Conservation (phyloP, 2,113 vertebrate species). For the Pachypanchax playfairii region DNA sequence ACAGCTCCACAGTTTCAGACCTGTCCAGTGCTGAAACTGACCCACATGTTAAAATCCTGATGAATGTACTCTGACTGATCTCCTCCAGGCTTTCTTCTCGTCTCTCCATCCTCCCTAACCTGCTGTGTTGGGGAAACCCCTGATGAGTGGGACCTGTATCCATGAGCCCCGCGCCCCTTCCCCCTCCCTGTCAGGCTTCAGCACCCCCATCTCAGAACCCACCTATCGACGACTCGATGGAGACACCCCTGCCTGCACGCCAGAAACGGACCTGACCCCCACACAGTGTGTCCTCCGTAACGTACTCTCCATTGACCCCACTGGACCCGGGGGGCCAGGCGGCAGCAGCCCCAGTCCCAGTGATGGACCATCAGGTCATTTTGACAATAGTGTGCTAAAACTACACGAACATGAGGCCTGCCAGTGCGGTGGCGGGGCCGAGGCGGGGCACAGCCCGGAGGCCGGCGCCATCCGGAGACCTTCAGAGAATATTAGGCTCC, state of each 20-base stretch:
- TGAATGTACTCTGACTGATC: slow-evolving; percentile 15
- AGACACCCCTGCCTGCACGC: slow-evolving; percentile 89
- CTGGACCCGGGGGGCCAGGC: slow-evolving; percentile 64
- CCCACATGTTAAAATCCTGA: neutral
- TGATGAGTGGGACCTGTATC: slow-evolving; percentile 87
- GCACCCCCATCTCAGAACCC: slow-evolving; percentile 85
- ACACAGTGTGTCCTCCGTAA: slow-evolving; percentile 94
- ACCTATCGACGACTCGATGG: slow-evolving; percentile 88
- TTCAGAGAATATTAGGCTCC: slow-evolving; percentile 81
- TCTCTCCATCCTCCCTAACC: slow-evolving; percentile 65
- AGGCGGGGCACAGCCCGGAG: slow-evolving; percentile 75
- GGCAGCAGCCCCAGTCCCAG: slow-evolving; percentile 84
- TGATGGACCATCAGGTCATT: slow-evolving; percentile 85
- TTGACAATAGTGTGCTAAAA: slow-evolving; percentile 92
- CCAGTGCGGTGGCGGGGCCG: slow-evolving; percentile 72
- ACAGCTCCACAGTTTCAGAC: slow-evolving; percentile 37
- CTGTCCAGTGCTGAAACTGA: slow-evolving; percentile 41
- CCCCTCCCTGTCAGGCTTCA: slow-evolving; percentile 91
- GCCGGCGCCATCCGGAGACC: slow-evolving; percentile 76
- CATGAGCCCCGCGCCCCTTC: slow-evolving; percentile 92
- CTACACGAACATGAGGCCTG: slow-evolving; percentile 87
- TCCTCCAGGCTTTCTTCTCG: slow-evolving; percentile 50
- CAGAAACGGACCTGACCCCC: slow-evolving; percentile 91
- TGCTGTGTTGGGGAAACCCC: slow-evolving; percentile 74
- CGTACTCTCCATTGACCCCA: slow-evolving; percentile 86